Evolutionary conservation across 2,113 vertebrate genomes (phyloP).

Genomic region (Spermophilus dauricus): DNA sequence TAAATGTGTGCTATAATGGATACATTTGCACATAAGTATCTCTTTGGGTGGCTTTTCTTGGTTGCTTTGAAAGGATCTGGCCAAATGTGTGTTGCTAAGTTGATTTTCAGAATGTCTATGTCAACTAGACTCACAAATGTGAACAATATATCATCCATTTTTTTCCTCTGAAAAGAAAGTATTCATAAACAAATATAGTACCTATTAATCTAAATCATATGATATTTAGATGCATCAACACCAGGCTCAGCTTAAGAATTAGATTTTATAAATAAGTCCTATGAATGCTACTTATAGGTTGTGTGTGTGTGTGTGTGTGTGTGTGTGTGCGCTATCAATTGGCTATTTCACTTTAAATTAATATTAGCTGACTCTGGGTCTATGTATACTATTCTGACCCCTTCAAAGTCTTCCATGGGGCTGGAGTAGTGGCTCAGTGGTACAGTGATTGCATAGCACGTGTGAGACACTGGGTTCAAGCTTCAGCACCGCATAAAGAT

Average conservation of each 20-base stretch:
- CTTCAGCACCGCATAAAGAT: no score
- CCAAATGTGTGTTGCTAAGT: background rate
- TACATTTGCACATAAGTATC: background rate
- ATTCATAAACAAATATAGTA: background rate
- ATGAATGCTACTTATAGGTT: background rate
- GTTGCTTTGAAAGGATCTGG: background rate
- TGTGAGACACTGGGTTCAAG: no score
- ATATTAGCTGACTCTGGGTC: background rate
- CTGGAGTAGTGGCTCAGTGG: no score
- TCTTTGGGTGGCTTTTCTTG: background rate
- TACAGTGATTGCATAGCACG: no score
- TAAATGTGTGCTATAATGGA: background rate
- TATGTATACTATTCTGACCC: background rate
- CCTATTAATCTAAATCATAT: background rate
- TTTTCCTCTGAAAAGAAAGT: background rate
- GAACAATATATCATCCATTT: background rate
- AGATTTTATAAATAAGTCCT: background rate
- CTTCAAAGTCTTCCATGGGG: background rate
- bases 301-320: background rate
- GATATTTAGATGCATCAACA: background rate
- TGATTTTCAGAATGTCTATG: background rate
- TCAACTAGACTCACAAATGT: background rate
- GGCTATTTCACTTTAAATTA: background rate
- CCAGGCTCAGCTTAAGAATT: background rate
- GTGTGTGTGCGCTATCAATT: background rate